Base-by-base conservation (phyloP, 2,888 invertebrate genomes). In the Polia nebulosa region DNA sequence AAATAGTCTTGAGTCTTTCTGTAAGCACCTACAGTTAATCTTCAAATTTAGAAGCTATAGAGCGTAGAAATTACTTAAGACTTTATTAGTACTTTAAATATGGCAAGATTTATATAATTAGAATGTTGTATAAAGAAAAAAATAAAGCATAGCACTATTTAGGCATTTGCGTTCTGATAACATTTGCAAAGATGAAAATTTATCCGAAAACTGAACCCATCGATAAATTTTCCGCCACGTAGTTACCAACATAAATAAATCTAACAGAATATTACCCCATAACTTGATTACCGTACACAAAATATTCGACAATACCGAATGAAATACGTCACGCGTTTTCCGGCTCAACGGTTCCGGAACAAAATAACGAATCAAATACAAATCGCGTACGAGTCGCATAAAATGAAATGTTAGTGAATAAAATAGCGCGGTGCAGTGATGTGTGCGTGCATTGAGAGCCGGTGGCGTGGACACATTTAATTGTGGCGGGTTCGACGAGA, bases 401-500 rank as follows among this genome's bases (percentile, higher is more conserved):
- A 87, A 88, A 85, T 85, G 85, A 86, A 88, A 86, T 87, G 85
- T 85, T 84, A 82, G 83, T 82, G 82, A 84, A 84, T 82, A 82
- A 82, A 82, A 80, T 80, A 70, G 82, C 85, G 82, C 85, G 82
- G 74, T 70, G 73, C 87, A 85, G 70, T 83, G 90, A 88, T 89
- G 92, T 90, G 90, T 89, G 90, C 89, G 85, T 81, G 78, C 84
- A 94, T 95, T 95, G 87, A 86, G 89, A 92, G 74, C 78, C 91
- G 91, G 57, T 87, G 88, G 91, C 83, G 91, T 91, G 95, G 90
- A 91, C 88, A 92, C 91, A 94, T 95, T 95, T 95, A 95, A 95
- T 95, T 95, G 95, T 90, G 90, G 90, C 75, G 59, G 59, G 51
- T 44, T 39, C 52, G 77, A 71, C 72, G 73, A 72, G 66, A 61